Evolutionary conservation across 1,140 invertebrate genomes (phyloP).

Genomic region (Onthophagus taurus): DNA sequence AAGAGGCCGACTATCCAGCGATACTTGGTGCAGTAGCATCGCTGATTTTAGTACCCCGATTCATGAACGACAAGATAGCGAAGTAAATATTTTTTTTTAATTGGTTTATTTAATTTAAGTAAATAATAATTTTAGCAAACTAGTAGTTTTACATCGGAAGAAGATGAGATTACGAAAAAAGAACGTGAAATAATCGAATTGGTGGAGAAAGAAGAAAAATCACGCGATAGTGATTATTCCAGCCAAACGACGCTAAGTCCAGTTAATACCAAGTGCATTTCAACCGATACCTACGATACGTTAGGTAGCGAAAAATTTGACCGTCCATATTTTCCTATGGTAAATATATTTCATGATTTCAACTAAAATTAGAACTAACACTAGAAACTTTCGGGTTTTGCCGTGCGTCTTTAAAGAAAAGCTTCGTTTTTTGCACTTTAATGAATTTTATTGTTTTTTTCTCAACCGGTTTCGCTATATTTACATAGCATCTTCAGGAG

Average conservation of each 20-base stretch:
- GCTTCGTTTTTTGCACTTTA: no score
- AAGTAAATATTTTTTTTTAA: constrained; percentile 31
- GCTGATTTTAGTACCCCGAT: constrained; percentile 53
- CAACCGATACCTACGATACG: constrained; percentile 3
- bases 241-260: constrained; percentile 10
- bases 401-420: no score
- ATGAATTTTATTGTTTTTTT: no score
- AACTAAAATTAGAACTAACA: no score
- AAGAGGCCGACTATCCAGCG: constrained; percentile 43
- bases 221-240: constrained; percentile 18
- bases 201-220: constrained; percentile 55
- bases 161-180: constrained; percentile 62
- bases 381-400: no score
- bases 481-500: no score
- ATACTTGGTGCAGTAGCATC: constrained; percentile 51
- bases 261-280: background rate
- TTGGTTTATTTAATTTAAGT: background rate
- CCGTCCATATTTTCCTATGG: constrained; percentile 28
- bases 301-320: constrained; percentile 29
- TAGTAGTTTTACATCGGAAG: constrained; percentile 44
- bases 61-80: constrained; percentile 69
- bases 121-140: constrained; percentile 23
- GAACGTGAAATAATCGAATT: constrained; percentile 63
- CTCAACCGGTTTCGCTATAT: no score
- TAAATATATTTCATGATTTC: constrained; percentile 13